Evolutionary conservation across 1,140 invertebrate genomes (phyloP).

Genomic region (Camponotus pennsylvanicus): DNA sequence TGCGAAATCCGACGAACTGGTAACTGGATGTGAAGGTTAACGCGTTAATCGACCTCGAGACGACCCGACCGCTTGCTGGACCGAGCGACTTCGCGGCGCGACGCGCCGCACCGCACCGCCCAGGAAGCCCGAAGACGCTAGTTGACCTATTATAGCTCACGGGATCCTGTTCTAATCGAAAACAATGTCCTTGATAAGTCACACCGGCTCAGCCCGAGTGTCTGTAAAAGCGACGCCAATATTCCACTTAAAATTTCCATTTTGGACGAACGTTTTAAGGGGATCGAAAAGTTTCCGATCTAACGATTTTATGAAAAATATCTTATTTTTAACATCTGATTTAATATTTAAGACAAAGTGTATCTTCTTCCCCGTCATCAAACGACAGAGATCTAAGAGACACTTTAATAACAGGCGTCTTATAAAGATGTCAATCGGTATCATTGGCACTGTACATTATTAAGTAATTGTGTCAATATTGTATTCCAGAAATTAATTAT

Average conservation of each 20-base stretch:
- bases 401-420: background rate
- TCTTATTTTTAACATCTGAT: background rate
- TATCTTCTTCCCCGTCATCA: background rate
- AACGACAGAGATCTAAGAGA: background rate
- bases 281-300: constrained; percentile 19
- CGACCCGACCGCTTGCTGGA: constrained; percentile 40
- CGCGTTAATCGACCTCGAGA: constrained; percentile 56
- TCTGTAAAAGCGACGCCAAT: constrained; percentile 28
- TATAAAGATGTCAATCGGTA: background rate
- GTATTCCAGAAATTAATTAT: background rate
- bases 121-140: constrained; percentile 46
- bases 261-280: constrained; percentile 6
- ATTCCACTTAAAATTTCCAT: constrained; percentile 46
- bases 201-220: constrained; percentile 27
- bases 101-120: constrained; percentile 18
- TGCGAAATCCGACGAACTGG: constrained; percentile 23
- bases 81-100: constrained; percentile 49
- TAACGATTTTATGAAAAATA: constrained; percentile 1
- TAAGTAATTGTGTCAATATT: constrained; percentile 1
- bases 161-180: constrained; percentile 55
- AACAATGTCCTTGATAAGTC: constrained; percentile 56
- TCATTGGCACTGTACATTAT: background rate
- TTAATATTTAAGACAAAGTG: no score
- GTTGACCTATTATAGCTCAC: constrained; percentile 39
- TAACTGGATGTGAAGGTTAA: constrained; percentile 48